Percentiles rank a stretch among this genome's conserved stretches.
Evolutionary conservation across 2,113 vertebrate species (phyloP).

Genomic region (Oncorhynchus masou): DNA sequence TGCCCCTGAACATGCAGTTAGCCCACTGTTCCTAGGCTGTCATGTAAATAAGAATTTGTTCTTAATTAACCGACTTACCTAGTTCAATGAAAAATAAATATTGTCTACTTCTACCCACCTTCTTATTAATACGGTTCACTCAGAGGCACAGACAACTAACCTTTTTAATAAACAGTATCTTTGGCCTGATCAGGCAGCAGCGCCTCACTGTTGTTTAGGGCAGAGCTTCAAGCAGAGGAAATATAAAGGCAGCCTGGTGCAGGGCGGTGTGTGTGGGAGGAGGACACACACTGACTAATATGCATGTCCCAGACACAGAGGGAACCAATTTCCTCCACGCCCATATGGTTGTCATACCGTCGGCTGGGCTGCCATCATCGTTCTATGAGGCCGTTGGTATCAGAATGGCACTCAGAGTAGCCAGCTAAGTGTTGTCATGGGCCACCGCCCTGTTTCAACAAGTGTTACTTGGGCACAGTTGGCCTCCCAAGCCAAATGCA

Average conservation of each 20-base stretch:
- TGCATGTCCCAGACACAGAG: neutral
- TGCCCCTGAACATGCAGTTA: too few species aligned
- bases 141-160: neutral
- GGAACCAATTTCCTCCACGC: neutral
- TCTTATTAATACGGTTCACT: neutral
- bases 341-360: conserved; percentile 42
- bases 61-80: too few species aligned
- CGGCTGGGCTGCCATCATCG: conserved; percentile 13
- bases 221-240: neutral
- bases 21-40: too few species aligned
- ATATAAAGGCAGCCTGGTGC: neutral
- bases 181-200: too few species aligned
- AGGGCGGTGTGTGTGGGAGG: neutral
- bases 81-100: neutral
- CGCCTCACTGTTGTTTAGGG: too few species aligned
- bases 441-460: neutral
- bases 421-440: conserved; percentile 7
- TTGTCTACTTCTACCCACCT: neutral
- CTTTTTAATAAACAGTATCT: neutral
- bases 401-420: conserved; percentile 4
- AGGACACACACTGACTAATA: neutral
- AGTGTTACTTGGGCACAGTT: conserved; percentile 17
- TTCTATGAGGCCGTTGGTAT: conserved; percentile 7
- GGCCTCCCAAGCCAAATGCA: neutral
- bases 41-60: too few species aligned